phyloP scores from a whole-genome alignment of 2,888 invertebrate species.

The Drosophila falleni region DNA sequence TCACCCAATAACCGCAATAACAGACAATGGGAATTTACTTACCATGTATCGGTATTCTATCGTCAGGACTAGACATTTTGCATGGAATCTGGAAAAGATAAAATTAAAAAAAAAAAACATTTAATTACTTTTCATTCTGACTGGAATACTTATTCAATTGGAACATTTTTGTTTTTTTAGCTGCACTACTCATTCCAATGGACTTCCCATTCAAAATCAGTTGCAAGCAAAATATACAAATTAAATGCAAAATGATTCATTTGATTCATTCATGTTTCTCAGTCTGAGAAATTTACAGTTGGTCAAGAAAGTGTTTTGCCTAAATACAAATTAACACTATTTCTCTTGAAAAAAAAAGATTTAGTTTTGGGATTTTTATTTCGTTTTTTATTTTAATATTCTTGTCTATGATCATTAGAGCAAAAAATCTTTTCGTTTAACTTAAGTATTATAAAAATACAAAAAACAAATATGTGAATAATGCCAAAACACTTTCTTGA shows the following conservation, averaged over 20 bases:
- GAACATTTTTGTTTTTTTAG: not conserved
- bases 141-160: not conserved
- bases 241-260: slow-evolving; percentile 8
- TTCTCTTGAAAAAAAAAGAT: too few species aligned
- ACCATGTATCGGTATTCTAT: slow-evolving; percentile 83
- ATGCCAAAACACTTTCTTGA: too few species aligned
- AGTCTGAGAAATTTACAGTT: not conserved
- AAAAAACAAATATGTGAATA: too few species aligned
- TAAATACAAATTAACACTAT: too few species aligned
- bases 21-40: slow-evolving; percentile 44
- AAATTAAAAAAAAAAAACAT: not conserved
- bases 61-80: slow-evolving; percentile 84
- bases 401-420: too few species aligned
- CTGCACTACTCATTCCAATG: not conserved
- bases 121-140: not conserved
- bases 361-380: too few species aligned
- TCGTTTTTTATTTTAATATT: too few species aligned
- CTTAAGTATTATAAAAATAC: too few species aligned
- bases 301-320: too few species aligned
- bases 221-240: not conserved
- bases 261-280: slow-evolving; percentile 12
- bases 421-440: too few species aligned
- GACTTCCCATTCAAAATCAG: slow-evolving; percentile 5
- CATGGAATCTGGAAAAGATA: slow-evolving; percentile 58
- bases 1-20: not conserved